phyloP scores from a whole-genome alignment of 2,888 invertebrate genomes.

The Chydorus sphaericus region DNA sequence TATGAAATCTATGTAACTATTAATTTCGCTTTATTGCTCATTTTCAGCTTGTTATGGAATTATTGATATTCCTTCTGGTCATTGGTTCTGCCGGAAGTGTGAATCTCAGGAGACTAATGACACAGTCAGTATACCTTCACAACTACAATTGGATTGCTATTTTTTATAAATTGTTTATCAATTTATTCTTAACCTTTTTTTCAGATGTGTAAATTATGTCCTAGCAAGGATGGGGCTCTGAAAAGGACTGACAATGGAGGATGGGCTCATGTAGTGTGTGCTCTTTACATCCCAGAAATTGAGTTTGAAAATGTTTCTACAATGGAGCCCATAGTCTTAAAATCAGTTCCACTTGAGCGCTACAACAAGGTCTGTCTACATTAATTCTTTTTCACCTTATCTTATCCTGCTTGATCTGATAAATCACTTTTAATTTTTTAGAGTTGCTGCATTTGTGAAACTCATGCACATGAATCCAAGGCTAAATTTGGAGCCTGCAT shows the following conservation, averaged over 20 bases:
- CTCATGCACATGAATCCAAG: conserved; percentile 61
- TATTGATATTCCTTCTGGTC: conserved; percentile 91
- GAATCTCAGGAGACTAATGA: conserved; percentile 83
- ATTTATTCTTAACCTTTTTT: background rate
- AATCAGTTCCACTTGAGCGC: conserved; percentile 78
- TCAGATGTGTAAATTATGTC: conserved; percentile 86
- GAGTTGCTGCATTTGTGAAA: conserved; percentile 91
- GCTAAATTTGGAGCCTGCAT: conserved; percentile 87
- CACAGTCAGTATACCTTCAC: conserved; percentile 54
- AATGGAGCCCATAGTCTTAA: conserved; percentile 93
- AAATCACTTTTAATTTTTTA: conserved; percentile 28
- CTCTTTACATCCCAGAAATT: conserved; percentile 94
- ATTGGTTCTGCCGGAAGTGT: conserved; percentile 96
- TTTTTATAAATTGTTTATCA: conserved; percentile 26
- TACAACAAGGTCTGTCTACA: conserved; percentile 59
- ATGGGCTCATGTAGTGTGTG: conserved; percentile 98
- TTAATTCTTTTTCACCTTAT: no score
- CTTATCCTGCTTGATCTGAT: no score
- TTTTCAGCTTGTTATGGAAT: conserved; percentile 95
- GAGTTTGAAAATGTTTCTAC: conserved; percentile 94
- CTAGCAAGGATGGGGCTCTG: conserved; percentile 86
- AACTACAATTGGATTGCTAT: conserved; percentile 40
- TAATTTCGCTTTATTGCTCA: conserved; percentile 15
- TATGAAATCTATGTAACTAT: background rate
- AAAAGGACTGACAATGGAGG: conserved; percentile 75